These are phyloP conservation scores for Hecatera dysodea DNA, from an alignment of 2,888 invertebrate species.

Conservation along the genomic window DNA sequence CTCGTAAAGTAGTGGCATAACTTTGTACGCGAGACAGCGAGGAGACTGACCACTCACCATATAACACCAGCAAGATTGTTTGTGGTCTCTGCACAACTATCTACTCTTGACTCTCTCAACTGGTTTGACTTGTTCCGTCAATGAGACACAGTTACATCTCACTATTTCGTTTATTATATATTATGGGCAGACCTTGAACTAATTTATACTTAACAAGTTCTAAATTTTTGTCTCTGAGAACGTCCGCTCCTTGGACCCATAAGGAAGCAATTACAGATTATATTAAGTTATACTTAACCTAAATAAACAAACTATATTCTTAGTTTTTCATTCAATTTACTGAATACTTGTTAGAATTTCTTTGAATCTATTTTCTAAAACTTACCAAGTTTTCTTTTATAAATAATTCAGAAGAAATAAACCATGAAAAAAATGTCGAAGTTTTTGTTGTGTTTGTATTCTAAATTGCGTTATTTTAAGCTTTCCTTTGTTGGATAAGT, in stretches of 20 bases:
- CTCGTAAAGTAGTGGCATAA: background rate
- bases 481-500: background rate
- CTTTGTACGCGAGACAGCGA: background rate
- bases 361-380: background rate
- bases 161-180: conserved; percentile 40
- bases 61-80: background rate
- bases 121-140: conserved; percentile 55
- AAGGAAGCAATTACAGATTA: conserved; percentile 2
- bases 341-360: background rate
- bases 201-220: conserved; percentile 30
- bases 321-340: background rate
- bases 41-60: background rate
- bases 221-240: conserved; percentile 12
- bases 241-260: conserved; percentile 15
- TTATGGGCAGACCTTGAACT: conserved; percentile 48
- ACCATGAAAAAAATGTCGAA: too few species aligned
- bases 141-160: conserved; percentile 49
- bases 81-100: conserved; percentile 10
- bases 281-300: background rate
- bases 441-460: background rate
- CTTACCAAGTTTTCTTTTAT: background rate
- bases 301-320: background rate
- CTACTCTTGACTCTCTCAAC: conserved; percentile 40
- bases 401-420: background rate
- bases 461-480: background rate